Percentiles rank a stretch among this genome's conserved stretches.
Conservation (phyloP, 1,140 invertebrate genomes). For the Euura saliciscinereae region DNA sequence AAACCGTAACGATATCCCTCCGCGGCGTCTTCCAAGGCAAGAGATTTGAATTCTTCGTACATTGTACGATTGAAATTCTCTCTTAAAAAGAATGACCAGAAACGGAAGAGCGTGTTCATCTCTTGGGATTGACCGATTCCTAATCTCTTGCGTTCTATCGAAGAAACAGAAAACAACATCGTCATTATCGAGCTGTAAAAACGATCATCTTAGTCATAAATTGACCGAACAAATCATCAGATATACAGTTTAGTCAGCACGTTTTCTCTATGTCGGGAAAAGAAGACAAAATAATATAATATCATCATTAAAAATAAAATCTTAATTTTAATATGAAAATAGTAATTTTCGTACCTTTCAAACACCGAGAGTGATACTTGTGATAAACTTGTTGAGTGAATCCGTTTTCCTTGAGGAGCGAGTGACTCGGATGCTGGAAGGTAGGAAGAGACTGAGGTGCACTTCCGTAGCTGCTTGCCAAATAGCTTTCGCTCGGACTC, state of each 20-base stretch:
- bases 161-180: background rate
- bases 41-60: slow-evolving; percentile 93
- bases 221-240: slow-evolving; percentile 17
- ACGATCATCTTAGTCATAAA: slow-evolving; percentile 30
- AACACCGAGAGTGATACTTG: slow-evolving; percentile 90
- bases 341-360: slow-evolving; percentile 76
- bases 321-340: background rate
- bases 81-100: slow-evolving; percentile 99
- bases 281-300: slow-evolving; percentile 18
- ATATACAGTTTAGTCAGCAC: slow-evolving; percentile 4
- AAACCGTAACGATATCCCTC: slow-evolving; percentile 90
- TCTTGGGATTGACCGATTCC: slow-evolving; percentile 93
- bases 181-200: background rate
- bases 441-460: slow-evolving; percentile 82
- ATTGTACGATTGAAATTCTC: slow-evolving; percentile 98
- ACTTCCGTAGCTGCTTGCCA: slow-evolving; percentile 75
- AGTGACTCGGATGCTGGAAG: slow-evolving; percentile 96
- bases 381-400: slow-evolving; percentile 97
- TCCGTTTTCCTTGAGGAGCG: slow-evolving; percentile 94
- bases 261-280: slow-evolving; percentile 17
- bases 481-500: slow-evolving; percentile 69
- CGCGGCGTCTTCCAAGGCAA: slow-evolving; percentile 92
- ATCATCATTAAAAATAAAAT: slow-evolving; percentile 3
- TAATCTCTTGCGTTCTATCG: slow-evolving; percentile 82
- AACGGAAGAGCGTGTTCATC: slow-evolving; percentile 97